These are phyloP conservation scores for Odontothrips loti DNA, from an alignment of 2,888 invertebrate genomes.

Conservation along the genomic window DNA sequence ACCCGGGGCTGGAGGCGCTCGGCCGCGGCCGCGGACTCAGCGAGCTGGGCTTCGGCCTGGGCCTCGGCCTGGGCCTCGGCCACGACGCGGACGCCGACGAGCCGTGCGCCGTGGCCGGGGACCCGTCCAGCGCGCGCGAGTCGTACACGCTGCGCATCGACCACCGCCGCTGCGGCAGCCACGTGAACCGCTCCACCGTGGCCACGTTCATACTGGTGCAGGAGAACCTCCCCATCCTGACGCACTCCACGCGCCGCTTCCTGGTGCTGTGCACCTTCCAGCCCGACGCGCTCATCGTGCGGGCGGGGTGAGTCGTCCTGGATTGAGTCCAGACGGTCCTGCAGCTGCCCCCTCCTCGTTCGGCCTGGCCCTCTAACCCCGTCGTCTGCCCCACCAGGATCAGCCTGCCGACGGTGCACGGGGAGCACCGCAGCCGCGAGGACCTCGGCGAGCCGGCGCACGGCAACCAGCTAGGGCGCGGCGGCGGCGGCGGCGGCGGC, in stretches of 20 bases:
- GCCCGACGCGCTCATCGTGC: slow-evolving; percentile 74
- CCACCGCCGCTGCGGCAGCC: slow-evolving; percentile 68
- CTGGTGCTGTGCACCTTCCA: slow-evolving; percentile 76
- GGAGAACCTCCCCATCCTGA: slow-evolving; percentile 75
- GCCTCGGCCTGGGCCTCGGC: too few relatives aligned
- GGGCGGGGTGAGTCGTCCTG: slow-evolving; percentile 56
- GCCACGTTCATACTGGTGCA: slow-evolving; percentile 79
- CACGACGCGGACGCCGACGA: slow-evolving; percentile 45
- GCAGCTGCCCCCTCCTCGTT: neutral
- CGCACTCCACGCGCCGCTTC: slow-evolving; percentile 74
- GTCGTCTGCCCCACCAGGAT: slow-evolving; percentile 29
- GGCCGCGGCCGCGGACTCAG: neutral
- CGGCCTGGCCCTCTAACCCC: neutral
- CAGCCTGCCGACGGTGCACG: slow-evolving; percentile 33
- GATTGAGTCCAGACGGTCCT: neutral
- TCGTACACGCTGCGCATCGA: slow-evolving; percentile 70
- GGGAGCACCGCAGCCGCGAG: slow-evolving; percentile 28
- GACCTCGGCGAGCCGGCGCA: slow-evolving; percentile 28
- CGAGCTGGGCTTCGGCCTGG: neutral
- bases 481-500: slow-evolving; percentile 9
- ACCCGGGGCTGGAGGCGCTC: neutral
- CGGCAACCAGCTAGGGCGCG: slow-evolving; percentile 33
- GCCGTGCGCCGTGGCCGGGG: slow-evolving; percentile 69
- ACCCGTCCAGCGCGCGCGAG: slow-evolving; percentile 66
- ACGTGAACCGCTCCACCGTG: slow-evolving; percentile 72